Evolutionary conservation across 2,888 invertebrate species (phyloP).

Genomic region (Latrodectus hesperus): DNA sequence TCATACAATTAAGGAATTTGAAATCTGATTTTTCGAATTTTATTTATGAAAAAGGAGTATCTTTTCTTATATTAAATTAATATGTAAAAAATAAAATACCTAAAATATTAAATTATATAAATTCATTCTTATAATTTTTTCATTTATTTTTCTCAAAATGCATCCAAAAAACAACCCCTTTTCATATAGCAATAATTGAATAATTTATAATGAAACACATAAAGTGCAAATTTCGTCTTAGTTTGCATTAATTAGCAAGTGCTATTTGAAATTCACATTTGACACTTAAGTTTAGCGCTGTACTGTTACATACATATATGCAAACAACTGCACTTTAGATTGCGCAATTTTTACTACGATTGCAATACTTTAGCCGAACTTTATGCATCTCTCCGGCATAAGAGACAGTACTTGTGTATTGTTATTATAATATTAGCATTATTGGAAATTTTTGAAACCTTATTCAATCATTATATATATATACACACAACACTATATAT

Average conservation of each 20-base stretch:
- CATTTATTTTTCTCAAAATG: too few species aligned
- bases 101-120: too few species aligned
- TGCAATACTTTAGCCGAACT: slow-evolving; percentile 60
- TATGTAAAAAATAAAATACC: too few species aligned
- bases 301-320: neutral
- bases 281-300: slow-evolving; percentile 1
- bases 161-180: too few species aligned
- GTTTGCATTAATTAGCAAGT: neutral
- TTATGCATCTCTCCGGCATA: slow-evolving; percentile 49
- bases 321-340: slow-evolving; percentile 46
- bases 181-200: too few species aligned
- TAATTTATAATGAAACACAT: neutral
- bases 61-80: too few species aligned
- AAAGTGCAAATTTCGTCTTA: neutral
- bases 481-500: slow-evolving; percentile 50
- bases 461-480: slow-evolving; percentile 57
- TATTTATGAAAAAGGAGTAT: too few species aligned
- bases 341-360: slow-evolving; percentile 59
- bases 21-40: too few species aligned
- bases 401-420: slow-evolving; percentile 44
- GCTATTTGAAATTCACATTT: neutral
- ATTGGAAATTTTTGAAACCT: slow-evolving; percentile 53
- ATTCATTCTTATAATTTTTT: too few species aligned
- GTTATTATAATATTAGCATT: slow-evolving; percentile 52
- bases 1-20: too few species aligned